Evolutionary conservation across 1,140 invertebrate species (phyloP).

Genomic region (Melipona quadrifasciata): DNA sequence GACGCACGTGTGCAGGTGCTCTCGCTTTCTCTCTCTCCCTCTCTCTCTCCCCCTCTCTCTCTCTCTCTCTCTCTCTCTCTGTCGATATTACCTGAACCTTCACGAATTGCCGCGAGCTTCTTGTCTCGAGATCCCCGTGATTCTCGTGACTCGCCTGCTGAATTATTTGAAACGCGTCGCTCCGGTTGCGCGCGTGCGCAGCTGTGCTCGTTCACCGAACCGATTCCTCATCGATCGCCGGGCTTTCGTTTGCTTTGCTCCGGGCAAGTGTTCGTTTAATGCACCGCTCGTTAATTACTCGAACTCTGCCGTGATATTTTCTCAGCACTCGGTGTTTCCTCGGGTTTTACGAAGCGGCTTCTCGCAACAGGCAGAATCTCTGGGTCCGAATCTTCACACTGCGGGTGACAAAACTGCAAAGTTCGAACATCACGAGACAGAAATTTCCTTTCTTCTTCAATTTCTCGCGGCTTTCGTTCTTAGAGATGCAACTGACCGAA

Average conservation of each 20-base stretch:
- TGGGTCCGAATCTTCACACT: not conserved
- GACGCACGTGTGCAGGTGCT: conserved; percentile 49
- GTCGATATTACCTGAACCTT: conserved; percentile 30
- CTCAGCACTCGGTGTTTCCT: too few species aligned
- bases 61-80: too few species aligned
- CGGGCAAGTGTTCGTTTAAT: not conserved
- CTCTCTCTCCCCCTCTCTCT: too few species aligned
- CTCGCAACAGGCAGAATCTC: too few species aligned
- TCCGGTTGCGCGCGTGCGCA: not conserved
- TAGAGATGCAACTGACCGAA: not conserved
- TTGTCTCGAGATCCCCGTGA: conserved; percentile 22
- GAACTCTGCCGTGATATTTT: not conserved
- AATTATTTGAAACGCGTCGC: conserved; percentile 22
- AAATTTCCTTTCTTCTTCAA: not conserved
- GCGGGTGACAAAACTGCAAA: not conserved
- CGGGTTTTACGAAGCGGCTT: not conserved
- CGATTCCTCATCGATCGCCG: not conserved
- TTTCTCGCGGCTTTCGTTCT: not conserved
- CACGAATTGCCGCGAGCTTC: conserved; percentile 6
- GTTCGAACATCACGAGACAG: not conserved
- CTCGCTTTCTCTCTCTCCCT: not conserved
- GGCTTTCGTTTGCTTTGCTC: not conserved
- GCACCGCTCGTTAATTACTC: not conserved
- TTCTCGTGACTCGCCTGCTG: conserved; percentile 19
- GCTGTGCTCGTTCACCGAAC: not conserved